Percentiles rank a stretch among this genome's conserved stretches.
phyloP scores from a whole-genome alignment of 2,797 vertebrate genomes.

The Esox lucius region DNA sequence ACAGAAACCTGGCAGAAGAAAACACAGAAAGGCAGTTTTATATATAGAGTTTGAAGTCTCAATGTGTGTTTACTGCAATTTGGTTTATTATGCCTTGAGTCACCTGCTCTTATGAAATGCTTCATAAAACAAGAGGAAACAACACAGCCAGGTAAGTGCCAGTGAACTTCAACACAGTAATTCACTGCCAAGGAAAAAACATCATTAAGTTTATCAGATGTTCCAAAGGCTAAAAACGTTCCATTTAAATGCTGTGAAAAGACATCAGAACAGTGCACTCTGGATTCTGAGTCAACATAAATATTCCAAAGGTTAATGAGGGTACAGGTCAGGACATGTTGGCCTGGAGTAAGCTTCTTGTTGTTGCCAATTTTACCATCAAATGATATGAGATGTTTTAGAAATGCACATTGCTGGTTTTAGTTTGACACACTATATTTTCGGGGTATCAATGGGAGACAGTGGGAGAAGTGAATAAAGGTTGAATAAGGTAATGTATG shows the following conservation, averaged over 20 bases:
- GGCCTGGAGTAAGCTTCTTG: neutral
- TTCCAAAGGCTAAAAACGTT: neutral
- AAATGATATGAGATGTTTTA: neutral
- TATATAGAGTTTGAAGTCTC: neutral
- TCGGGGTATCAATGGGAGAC: no score
- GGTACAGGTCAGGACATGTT: neutral
- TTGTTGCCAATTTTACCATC: neutral
- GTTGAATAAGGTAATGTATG: no score
- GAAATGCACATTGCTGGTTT: neutral
- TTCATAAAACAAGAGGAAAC: neutral
- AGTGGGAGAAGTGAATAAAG: no score
- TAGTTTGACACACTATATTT: no score
- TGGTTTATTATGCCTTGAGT: neutral
- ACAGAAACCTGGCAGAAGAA: slow-evolving; percentile 17
- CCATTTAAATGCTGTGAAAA: neutral
- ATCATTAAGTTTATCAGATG: neutral
- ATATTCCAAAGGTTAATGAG: neutral
- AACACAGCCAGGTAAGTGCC: neutral
- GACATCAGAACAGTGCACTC: neutral
- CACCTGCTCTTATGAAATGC: neutral
- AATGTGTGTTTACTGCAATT: neutral
- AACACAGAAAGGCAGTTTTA: neutral
- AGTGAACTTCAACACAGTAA: neutral
- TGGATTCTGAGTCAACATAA: neutral
- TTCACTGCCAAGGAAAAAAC: neutral